A percentile compares a stretch with the other conserved stretches of the same genome.
Evolutionary conservation across 2,888 invertebrate species (phyloP).

Genomic region (Laothoe populi): DNA sequence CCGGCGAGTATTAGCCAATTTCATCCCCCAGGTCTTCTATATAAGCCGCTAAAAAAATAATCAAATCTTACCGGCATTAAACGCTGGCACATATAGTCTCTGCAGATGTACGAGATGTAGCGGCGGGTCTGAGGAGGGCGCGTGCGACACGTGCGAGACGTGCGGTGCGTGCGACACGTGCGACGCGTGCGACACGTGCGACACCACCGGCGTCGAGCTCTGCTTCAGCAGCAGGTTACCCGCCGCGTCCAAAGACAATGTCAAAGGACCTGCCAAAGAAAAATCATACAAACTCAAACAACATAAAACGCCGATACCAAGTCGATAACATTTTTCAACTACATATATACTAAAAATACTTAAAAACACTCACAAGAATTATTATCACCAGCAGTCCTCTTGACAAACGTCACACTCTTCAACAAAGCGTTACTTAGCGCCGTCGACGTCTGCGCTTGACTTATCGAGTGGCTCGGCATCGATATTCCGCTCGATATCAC

Average conservation of each 20-base stretch:
- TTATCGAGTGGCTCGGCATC: conserved; percentile 48
- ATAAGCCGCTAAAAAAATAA: too few relatives aligned
- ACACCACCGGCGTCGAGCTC: conserved; percentile 55
- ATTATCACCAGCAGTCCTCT: conserved; percentile 68
- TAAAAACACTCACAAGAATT: conserved; percentile 58
- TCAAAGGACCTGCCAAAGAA: conserved; percentile 64
- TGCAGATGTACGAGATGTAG: conserved; percentile 77
- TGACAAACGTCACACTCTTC: conserved; percentile 77
- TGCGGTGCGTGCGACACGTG: conserved; percentile 41
- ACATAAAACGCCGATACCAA: not conserved
- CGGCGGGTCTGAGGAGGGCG: conserved; percentile 51
- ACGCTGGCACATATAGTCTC: conserved; percentile 71
- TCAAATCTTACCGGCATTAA: conserved; percentile 56
- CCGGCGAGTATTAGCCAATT: too few relatives aligned
- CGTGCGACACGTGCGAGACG: conserved; percentile 35
- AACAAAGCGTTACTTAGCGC: conserved; percentile 61
- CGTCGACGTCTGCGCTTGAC: conserved; percentile 50
- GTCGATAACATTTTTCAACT: conserved; percentile 11
- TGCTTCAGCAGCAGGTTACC: conserved; percentile 78
- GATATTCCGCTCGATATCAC: conserved; percentile 73
- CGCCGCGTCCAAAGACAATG: conserved; percentile 74
- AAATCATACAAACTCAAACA: not conserved
- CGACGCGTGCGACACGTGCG: conserved; percentile 1
- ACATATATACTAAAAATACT: conserved; percentile 7
- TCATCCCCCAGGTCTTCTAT: too few relatives aligned